Percentiles rank a stretch among this genome's conserved stretches.
These are phyloP conservation scores for Elephas maximus DNA, from an alignment of 2,113 vertebrate genomes.

Conservation along the genomic window DNA sequence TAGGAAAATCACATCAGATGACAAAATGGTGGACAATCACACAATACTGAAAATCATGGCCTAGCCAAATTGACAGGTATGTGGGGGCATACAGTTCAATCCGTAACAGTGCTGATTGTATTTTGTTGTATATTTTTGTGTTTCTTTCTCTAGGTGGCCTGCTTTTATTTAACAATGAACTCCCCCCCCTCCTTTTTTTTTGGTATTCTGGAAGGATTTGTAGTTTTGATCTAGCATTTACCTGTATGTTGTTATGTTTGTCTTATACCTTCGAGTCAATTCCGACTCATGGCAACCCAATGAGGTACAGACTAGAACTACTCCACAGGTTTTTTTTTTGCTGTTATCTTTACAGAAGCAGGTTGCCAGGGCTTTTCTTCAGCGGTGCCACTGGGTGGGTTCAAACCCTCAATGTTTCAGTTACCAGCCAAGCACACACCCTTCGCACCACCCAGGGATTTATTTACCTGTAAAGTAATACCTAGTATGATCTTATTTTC, in stretches of 20 bases:
- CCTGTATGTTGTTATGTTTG: background rate
- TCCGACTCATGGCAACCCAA: background rate
- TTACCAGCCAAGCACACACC: background rate
- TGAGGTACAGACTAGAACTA: background rate
- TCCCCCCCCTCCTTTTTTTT: background rate
- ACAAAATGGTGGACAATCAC: too few species aligned
- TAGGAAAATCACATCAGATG: too few species aligned
- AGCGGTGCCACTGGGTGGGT: background rate
- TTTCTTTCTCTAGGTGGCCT: background rate
- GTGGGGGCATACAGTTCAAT: too few species aligned
- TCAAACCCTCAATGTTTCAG: background rate
- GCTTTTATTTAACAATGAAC: background rate
- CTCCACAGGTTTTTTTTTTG: background rate
- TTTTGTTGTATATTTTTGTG: background rate
- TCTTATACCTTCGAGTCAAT: background rate
- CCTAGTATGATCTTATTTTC: background rate
- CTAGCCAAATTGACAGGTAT: too few species aligned
- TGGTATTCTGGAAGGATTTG: background rate
- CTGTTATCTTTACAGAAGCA: background rate
- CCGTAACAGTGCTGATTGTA: too few species aligned
- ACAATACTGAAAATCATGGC: too few species aligned
- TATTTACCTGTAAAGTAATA: background rate
- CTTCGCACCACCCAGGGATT: background rate
- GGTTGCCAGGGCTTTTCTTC: background rate
- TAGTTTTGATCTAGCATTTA: background rate